phyloP scores from a whole-genome alignment of 2,797 vertebrate genomes.

The Dipus sagitta region DNA sequence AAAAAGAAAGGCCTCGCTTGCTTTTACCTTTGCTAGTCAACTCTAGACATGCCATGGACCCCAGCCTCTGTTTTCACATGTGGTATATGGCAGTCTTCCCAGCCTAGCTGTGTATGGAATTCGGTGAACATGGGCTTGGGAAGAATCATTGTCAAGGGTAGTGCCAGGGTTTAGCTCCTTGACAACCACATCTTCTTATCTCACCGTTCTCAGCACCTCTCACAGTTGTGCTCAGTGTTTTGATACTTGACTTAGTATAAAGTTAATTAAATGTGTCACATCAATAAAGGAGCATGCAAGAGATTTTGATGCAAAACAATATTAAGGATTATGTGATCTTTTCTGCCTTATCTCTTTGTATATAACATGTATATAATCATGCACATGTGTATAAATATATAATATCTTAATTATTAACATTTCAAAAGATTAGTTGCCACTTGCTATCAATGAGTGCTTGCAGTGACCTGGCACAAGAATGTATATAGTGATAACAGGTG shows the following conservation, averaged over 20 bases:
- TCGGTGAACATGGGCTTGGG: slow-evolving; percentile 6
- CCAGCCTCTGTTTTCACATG: not conserved
- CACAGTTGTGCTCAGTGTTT: slow-evolving; percentile 32
- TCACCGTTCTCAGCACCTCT: slow-evolving; percentile 12
- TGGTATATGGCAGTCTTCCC: not conserved
- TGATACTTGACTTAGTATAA: slow-evolving; percentile 62
- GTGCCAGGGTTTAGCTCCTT: not conserved
- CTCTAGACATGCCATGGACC: slow-evolving; percentile 2
- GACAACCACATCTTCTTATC: slow-evolving; percentile 51
- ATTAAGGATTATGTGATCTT: slow-evolving; percentile 18
- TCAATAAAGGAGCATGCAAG: slow-evolving; percentile 46
- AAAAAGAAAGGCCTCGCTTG: not conserved
- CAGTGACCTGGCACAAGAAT: slow-evolving; percentile 71
- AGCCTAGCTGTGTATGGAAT: not conserved
- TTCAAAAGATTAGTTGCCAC: slow-evolving; percentile 73
- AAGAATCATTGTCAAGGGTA: slow-evolving; percentile 44
- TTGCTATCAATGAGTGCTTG: slow-evolving; percentile 74
- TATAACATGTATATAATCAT: slow-evolving; percentile 71
- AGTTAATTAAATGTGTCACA: slow-evolving; percentile 40
- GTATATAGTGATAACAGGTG: slow-evolving; percentile 61
- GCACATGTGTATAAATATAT: slow-evolving; percentile 59
- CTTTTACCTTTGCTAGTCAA: slow-evolving; percentile 50
- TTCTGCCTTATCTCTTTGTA: slow-evolving; percentile 75
- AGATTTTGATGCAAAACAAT: slow-evolving; percentile 64
- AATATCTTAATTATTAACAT: slow-evolving; percentile 81